phyloP scores from a whole-genome alignment of 2,888 invertebrate genomes.

The Erebia aethiops region DNA sequence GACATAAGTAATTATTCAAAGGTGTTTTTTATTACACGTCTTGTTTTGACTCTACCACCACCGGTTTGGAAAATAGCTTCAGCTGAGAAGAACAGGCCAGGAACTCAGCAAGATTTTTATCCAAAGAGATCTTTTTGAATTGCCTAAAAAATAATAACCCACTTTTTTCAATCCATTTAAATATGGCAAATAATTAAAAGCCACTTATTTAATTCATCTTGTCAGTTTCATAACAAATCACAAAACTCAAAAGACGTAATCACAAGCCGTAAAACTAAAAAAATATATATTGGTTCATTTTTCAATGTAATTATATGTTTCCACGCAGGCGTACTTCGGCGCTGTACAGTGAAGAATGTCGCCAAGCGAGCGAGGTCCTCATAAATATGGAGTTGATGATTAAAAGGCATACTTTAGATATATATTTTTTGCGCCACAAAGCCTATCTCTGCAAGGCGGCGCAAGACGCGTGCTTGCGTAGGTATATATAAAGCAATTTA shows the following conservation, averaged over 20 bases:
- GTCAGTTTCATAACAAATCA: constrained; percentile 9
- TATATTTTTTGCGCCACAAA: constrained; percentile 59
- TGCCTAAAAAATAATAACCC: no score
- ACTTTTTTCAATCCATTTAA: background rate
- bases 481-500: constrained; percentile 27
- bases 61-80: no score
- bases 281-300: constrained; percentile 31
- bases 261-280: constrained; percentile 25
- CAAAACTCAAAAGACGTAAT: constrained; percentile 28
- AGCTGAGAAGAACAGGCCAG: no score
- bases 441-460: constrained; percentile 36
- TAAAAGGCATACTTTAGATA: constrained; percentile 59
- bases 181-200: no score
- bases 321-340: constrained; percentile 41
- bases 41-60: no score
- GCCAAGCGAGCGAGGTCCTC: constrained; percentile 61
- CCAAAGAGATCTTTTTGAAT: no score
- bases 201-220: no score
- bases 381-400: constrained; percentile 77
- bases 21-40: no score
- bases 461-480: constrained; percentile 31
- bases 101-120: no score
- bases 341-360: constrained; percentile 69
- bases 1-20: no score
- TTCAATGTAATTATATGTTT: constrained; percentile 42